Conservation (phyloP, 2,113 vertebrate species). For the Syrmaticus mikado region DNA sequence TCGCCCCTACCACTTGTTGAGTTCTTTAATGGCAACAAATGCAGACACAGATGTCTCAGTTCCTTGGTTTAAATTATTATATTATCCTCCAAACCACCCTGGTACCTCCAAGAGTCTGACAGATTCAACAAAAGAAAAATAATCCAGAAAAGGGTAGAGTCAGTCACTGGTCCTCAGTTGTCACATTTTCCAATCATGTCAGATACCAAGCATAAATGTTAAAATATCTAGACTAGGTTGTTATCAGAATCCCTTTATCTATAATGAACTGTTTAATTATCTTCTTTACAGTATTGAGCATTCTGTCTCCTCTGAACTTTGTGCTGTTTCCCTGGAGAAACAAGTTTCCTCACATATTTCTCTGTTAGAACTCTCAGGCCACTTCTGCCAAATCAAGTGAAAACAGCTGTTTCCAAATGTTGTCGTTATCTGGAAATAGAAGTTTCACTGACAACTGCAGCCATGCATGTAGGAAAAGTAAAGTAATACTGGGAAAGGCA, state of each 20-base stretch:
- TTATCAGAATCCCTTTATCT: neutral
- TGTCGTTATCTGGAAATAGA: neutral
- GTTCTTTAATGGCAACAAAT: neutral
- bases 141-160: neutral
- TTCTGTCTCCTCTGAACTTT: neutral
- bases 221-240: neutral
- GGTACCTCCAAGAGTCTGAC: neutral
- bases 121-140: neutral
- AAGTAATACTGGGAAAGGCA: neutral
- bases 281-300: neutral
- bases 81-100: neutral
- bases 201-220: neutral
- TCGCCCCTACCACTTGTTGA: neutral
- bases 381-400: neutral
- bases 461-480: neutral
- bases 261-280: neutral
- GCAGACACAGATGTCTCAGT: neutral
- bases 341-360: neutral
- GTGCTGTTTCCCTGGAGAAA: neutral
- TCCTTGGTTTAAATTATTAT: neutral
- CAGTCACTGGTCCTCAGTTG: neutral
- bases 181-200: neutral
- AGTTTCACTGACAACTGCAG: neutral
- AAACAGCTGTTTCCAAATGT: neutral
- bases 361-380: neutral